Conservation (phyloP, 2,888 invertebrate genomes). For the Drosophila hamatofila region DNA sequence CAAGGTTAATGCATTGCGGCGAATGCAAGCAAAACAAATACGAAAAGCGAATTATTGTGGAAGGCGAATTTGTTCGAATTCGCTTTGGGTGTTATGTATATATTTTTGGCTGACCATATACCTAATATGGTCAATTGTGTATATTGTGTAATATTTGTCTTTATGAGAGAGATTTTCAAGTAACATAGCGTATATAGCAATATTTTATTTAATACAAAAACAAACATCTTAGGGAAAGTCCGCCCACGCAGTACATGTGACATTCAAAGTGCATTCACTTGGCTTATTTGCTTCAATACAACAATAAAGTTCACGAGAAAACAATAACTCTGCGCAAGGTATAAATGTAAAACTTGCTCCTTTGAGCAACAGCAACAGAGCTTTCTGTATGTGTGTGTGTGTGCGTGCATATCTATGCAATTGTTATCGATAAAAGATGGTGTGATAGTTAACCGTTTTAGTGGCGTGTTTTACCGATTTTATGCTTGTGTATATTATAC, state of each 20-base stretch:
- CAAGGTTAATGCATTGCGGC: slow-evolving; percentile 48
- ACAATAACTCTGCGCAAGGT: slow-evolving; percentile 20
- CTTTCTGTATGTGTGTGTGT: background rate
- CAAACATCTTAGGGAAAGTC: background rate
- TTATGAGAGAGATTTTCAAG: background rate
- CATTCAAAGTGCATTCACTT: slow-evolving; percentile 30
- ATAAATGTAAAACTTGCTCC: slow-evolving; percentile 3
- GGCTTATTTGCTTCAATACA: slow-evolving; percentile 9
- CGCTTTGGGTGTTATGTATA: background rate
- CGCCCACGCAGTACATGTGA: background rate
- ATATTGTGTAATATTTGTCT: slow-evolving; percentile 2
- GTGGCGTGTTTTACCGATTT: slow-evolving; percentile 62
- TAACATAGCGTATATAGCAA: background rate
- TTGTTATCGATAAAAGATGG: slow-evolving; percentile 52
- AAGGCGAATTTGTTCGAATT: background rate
- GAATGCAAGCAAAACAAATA: slow-evolving; percentile 29
- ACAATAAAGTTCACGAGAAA: slow-evolving; percentile 40
- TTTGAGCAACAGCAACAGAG: background rate
- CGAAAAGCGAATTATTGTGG: slow-evolving; percentile 1
- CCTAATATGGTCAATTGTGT: too few relatives aligned
- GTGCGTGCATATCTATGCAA: slow-evolving; percentile 5
- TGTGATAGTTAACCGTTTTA: slow-evolving; percentile 39
- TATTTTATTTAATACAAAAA: background rate
- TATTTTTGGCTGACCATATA: background rate
- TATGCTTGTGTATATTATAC: slow-evolving; percentile 25